Base-by-base conservation (phyloP, 2,797 vertebrate species). In the Pipistrellus kuhlii region DNA sequence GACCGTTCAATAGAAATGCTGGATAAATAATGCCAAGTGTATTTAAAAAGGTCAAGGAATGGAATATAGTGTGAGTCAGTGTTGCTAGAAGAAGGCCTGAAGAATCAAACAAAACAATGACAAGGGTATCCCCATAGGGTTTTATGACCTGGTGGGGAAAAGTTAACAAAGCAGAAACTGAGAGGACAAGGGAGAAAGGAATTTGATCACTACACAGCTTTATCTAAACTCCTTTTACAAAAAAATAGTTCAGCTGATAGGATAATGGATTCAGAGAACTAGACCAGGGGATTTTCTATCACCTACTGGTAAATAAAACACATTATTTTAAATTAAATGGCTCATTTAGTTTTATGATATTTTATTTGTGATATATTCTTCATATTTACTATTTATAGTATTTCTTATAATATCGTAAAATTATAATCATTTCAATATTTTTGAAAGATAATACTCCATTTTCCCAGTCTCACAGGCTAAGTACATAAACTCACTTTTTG, bases 321-420 rank as follows among this genome's bases (percentile, higher is more conserved):
- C 72, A 55, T 92, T 84, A 64, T 77, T 92, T 94, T 90, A 75
- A 88, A 85, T 69, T 1, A 91, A 91, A 80, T 76, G 14, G 48
- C 8, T 64, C 9, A 41, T 73, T 68, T 51, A 88, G 4, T 80
- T 68, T 83, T 88, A 62, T 6, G 9, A 69, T 41, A 20, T 93
- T 86, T 87, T 84, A 76, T 71, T 38, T 12, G 35, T 69, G n/a
- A 32, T 69, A 8, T 83, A 30, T 12, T 3, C 5, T 59, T 88
- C 32, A 27, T 12, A 57, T 85, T 76, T 86, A 69, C 25, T 73
- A 48, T 94, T 85, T 7, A 41, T 75, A 81, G 75, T 62, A 86
- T 71, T 76, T 5, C 15, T 23, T 69, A 69, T 7, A 35, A 35
- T 35, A 71, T 41, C 35, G 35, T 68, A 38, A 69, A 23, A 38